Percentiles rank a stretch among this genome's conserved stretches.
Conservation (phyloP, 2,888 invertebrate genomes). For the Penaeus monodon region DNA sequence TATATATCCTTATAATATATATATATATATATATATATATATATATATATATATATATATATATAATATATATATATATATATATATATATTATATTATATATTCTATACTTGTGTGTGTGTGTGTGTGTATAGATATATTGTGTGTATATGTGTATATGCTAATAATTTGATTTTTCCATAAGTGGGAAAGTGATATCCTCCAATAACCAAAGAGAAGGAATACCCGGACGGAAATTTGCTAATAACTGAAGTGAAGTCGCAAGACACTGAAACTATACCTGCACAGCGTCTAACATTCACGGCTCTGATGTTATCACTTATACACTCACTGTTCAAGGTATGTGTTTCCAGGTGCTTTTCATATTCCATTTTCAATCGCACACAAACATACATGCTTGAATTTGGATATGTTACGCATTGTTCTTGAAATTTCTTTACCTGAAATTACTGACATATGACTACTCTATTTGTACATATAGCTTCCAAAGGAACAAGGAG, state of each 20-base stretch:
- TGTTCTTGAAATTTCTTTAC: too few relatives aligned
- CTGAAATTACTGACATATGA: background rate
- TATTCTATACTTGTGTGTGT: too few relatives aligned
- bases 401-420: too few relatives aligned
- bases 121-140: too few relatives aligned
- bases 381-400: too few relatives aligned
- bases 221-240: conserved; percentile 65
- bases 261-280: conserved; percentile 69
- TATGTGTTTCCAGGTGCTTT: conserved; percentile 48
- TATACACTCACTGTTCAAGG: conserved; percentile 69
- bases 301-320: conserved; percentile 69
- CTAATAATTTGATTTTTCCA: background rate
- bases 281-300: conserved; percentile 68
- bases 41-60: conserved; percentile 15
- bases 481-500: conserved; percentile 49
- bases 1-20: too few relatives aligned
- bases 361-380: too few relatives aligned
- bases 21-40: background rate
- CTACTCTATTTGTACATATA: conserved; percentile 40
- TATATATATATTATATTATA: too few relatives aligned
- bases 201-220: conserved; percentile 23
- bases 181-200: conserved; percentile 36
- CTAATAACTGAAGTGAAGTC: conserved; percentile 68
- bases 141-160: too few relatives aligned
- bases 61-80: too few relatives aligned